Percentiles rank a stretch among this genome's conserved stretches.
phyloP scores from a whole-genome alignment of 2,113 vertebrate species.

The Struthidea cinerea region DNA sequence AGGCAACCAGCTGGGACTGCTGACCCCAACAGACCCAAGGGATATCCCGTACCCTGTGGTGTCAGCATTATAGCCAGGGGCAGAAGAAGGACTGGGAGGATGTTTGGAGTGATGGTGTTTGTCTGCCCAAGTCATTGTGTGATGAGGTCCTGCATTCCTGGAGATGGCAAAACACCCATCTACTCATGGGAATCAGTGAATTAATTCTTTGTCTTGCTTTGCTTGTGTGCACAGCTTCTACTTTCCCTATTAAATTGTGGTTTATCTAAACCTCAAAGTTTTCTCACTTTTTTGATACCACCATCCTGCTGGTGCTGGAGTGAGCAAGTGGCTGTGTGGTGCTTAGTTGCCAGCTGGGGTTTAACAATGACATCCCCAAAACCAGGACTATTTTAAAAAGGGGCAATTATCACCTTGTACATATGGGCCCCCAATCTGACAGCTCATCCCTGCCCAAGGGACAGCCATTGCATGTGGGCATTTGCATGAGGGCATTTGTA shows the following conservation, averaged over 20 bases:
- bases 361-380: neutral
- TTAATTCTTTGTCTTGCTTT: neutral
- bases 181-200: neutral
- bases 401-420: neutral
- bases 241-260: neutral
- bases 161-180: neutral
- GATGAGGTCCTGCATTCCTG: neutral
- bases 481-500: neutral
- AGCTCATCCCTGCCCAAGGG: neutral
- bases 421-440: neutral
- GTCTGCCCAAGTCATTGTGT: neutral
- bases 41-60: accelerated
- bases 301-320: neutral
- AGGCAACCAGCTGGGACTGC: neutral
- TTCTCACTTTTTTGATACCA: neutral
- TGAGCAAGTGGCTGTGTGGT: neutral
- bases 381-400: accelerated
- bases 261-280: neutral
- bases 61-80: neutral
- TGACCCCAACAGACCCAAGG: neutral
- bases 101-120: neutral
- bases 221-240: neutral
- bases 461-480: accelerated
- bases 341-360: neutral
- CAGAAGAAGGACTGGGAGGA: neutral